Conservation (phyloP, 2,797 vertebrate genomes). For the Streptopelia turtur region DNA sequence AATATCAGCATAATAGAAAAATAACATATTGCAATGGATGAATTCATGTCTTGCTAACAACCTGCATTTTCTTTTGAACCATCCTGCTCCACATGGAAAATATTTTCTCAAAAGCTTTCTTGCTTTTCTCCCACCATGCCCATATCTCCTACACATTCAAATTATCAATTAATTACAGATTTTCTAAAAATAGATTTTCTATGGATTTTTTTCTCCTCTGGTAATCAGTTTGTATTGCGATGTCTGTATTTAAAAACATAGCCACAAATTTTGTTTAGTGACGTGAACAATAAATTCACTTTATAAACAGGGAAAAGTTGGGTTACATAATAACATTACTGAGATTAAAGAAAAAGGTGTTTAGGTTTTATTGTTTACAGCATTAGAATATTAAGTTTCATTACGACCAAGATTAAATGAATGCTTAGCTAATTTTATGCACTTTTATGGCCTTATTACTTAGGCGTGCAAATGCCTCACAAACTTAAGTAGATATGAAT, state of each 20-base stretch:
- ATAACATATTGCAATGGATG: neutral
- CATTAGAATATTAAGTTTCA: neutral
- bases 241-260: neutral
- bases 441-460: neutral
- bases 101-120: neutral
- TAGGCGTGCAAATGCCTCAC: neutral
- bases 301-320: neutral
- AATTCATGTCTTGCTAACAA: neutral
- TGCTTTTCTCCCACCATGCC: neutral
- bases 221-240: neutral
- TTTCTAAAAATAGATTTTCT: neutral
- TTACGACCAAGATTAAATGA: neutral
- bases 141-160: neutral
- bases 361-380: neutral
- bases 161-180: neutral
- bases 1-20: neutral
- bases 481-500: neutral
- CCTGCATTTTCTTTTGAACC: neutral
- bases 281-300: neutral
- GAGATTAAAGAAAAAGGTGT: neutral
- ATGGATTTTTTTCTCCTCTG: neutral
- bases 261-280: neutral
- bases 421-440: neutral
- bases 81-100: neutral
- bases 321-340: neutral